phyloP scores from a whole-genome alignment of 2,113 vertebrate genomes.

The Dromas ardeola region DNA sequence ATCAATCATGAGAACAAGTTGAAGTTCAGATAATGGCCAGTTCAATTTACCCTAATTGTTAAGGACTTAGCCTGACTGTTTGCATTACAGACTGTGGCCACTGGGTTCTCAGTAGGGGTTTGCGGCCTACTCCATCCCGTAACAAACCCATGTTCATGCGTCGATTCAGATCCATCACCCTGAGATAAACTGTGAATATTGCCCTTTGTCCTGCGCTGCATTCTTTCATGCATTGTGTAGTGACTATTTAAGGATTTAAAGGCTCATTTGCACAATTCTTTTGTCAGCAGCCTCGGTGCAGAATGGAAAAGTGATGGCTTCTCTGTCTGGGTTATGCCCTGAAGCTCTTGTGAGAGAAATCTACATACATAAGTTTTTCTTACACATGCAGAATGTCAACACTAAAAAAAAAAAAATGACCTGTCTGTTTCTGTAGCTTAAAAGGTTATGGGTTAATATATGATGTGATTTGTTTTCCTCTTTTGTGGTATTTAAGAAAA shows the following conservation, averaged over 20 bases:
- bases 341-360: slow-evolving; percentile 77
- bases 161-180: slow-evolving; percentile 98
- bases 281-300: slow-evolving; percentile 88
- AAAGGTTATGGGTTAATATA: slow-evolving; percentile 76
- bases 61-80: slow-evolving; percentile 82
- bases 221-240: slow-evolving; percentile 94
- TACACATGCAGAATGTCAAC: slow-evolving; percentile 76
- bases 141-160: slow-evolving; percentile 96
- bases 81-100: slow-evolving; percentile 84
- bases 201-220: slow-evolving; percentile 87
- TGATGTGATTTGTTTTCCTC: slow-evolving; percentile 58
- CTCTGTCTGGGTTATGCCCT: slow-evolving; percentile 81
- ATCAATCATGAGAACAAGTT: slow-evolving; percentile 94
- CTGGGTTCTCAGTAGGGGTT: slow-evolving; percentile 91
- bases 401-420: slow-evolving; percentile 74
- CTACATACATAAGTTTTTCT: slow-evolving; percentile 77
- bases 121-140: slow-evolving; percentile 85
- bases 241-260: slow-evolving; percentile 98
- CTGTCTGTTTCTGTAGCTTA: slow-evolving; percentile 72
- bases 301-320: slow-evolving; percentile 83
- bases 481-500: slow-evolving; percentile 18
- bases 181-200: slow-evolving; percentile 92
- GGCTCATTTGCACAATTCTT: slow-evolving; percentile 99
- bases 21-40: slow-evolving; percentile 88
- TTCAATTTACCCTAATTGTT: slow-evolving; percentile 91